phyloP scores from a whole-genome alignment of 2,797 vertebrate genomes.

The Poecilia wingei region DNA sequence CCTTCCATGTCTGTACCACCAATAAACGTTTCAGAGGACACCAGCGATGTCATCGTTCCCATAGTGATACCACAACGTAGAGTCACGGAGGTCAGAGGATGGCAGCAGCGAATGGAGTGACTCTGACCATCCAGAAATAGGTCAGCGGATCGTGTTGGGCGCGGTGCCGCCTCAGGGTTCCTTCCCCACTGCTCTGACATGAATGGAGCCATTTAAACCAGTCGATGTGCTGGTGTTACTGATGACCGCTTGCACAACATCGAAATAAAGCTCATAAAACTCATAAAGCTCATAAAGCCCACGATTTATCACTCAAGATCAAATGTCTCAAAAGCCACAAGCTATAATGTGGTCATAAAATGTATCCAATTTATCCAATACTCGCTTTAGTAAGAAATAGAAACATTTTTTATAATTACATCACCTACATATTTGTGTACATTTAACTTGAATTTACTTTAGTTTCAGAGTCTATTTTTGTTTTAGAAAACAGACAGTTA shows the following conservation, averaged over 20 bases:
- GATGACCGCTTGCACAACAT: background rate
- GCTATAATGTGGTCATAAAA: background rate
- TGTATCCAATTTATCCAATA: background rate
- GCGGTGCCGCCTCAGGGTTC: constrained; percentile 11
- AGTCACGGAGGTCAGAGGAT: constrained; percentile 16
- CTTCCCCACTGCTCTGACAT: constrained; percentile 21
- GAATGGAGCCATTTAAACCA: constrained; percentile 58
- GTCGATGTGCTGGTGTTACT: constrained; percentile 47
- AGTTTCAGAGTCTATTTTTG: background rate
- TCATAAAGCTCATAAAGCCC: background rate
- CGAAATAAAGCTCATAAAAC: background rate
- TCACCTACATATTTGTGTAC: background rate
- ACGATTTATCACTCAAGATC: background rate
- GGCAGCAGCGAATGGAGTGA: constrained; percentile 19
- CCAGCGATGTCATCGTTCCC: constrained; percentile 57
- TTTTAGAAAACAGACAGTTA: background rate
- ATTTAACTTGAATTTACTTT: background rate
- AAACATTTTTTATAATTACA: too few species aligned
- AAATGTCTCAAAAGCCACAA: background rate
- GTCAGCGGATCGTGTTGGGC: constrained; percentile 54
- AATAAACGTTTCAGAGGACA: background rate
- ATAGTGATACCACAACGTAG: constrained; percentile 42
- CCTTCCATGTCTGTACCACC: background rate
- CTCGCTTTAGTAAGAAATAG: too few species aligned
- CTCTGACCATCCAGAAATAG: constrained; percentile 62